Conservation (phyloP, 2,797 vertebrate species). For the Phataginus tricuspis region DNA sequence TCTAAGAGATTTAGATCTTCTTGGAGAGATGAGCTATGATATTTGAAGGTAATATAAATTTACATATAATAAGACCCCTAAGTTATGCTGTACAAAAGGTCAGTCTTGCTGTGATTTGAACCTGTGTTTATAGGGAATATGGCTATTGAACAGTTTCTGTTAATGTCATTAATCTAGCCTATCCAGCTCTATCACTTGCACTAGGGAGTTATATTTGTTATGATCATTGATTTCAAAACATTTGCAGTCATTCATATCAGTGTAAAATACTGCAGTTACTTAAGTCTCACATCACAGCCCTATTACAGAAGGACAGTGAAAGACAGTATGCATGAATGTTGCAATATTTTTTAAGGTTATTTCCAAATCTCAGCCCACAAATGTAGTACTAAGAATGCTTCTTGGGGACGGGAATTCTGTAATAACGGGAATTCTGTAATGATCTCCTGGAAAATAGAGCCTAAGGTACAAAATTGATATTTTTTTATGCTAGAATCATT, state of each 20-base stretch:
- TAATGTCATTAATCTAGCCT: not conserved
- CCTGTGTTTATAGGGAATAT: not conserved
- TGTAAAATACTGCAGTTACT: not conserved
- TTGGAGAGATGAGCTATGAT: not conserved
- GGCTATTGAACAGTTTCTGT: not conserved
- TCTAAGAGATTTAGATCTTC: not conserved
- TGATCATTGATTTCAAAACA: conserved; percentile 29
- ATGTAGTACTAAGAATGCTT: not conserved
- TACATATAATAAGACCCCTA: not conserved
- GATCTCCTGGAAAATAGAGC: not conserved
- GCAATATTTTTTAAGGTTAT: not conserved
- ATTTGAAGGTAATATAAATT: not conserved
- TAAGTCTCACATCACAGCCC: not conserved
- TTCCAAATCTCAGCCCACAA: not conserved
- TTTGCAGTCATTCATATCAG: not conserved
- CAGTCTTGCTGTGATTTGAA: not conserved
- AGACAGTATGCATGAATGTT: not conserved
- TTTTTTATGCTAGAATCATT: not conserved
- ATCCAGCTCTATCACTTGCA: not conserved
- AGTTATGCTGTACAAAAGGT: not conserved
- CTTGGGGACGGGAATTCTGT: not conserved
- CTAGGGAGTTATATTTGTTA: not conserved
- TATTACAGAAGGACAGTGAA: not conserved
- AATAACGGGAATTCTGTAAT: no score
- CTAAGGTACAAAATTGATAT: not conserved